These are phyloP conservation scores for Limanda limanda DNA, from an alignment of 2,113 vertebrate species.

Conservation along the genomic window DNA sequence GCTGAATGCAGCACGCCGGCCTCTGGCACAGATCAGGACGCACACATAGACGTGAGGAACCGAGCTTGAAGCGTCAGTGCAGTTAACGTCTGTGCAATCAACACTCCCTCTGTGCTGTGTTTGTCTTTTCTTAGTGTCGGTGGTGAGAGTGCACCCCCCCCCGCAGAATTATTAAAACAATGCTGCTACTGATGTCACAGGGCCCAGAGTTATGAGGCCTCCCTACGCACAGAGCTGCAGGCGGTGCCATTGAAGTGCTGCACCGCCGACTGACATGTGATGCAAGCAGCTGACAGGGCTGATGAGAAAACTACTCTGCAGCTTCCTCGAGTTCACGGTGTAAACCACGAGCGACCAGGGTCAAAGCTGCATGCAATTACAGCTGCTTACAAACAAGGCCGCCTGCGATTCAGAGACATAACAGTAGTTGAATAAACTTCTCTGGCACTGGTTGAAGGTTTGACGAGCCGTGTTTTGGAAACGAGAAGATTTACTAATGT, in stretches of 20 bases:
- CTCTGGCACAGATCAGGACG: slow-evolving; percentile 41
- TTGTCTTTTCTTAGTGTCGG: slow-evolving; percentile 35
- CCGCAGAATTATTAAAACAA: slow-evolving; percentile 43
- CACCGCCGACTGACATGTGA: slow-evolving; percentile 63
- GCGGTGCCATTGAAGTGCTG: slow-evolving; percentile 52
- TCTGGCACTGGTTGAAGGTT: slow-evolving; percentile 31
- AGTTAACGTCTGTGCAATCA: slow-evolving; percentile 50
- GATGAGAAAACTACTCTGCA: slow-evolving; percentile 41
- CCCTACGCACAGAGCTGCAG: slow-evolving; percentile 43
- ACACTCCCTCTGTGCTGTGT: slow-evolving; percentile 21
- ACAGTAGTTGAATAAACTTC: slow-evolving; percentile 45
- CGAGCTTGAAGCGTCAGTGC: slow-evolving; percentile 35
- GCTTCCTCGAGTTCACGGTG: slow-evolving; percentile 20
- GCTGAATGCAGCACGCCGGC: slow-evolving; percentile 45
- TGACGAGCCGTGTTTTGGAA: slow-evolving; percentile 48
- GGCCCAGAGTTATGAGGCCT: slow-evolving; percentile 48
- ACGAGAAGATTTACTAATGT: slow-evolving; percentile 56
- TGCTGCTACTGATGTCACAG: slow-evolving; percentile 69
- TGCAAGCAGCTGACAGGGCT: slow-evolving; percentile 49
- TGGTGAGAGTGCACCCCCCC: slow-evolving; percentile 52
- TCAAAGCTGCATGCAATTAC: slow-evolving; percentile 24
- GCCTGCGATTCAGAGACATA: slow-evolving; percentile 16
- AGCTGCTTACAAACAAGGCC: slow-evolving; percentile 17
- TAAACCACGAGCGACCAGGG: slow-evolving; percentile 11
- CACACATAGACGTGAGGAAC: slow-evolving; percentile 31